Conservation (phyloP, 2,888 invertebrate genomes). For the Lithophane socia region DNA sequence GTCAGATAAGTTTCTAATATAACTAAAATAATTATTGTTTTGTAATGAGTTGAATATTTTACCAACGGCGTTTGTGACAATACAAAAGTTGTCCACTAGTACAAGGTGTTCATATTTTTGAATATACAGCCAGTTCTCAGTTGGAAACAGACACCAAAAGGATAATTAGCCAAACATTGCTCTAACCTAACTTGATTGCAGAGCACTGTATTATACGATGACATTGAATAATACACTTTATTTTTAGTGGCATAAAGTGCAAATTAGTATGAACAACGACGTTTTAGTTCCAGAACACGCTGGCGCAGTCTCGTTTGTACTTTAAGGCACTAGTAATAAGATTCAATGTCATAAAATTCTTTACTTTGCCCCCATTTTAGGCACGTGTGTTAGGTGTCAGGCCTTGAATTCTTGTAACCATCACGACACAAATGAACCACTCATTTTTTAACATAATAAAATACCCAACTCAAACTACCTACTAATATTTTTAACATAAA, state of each 20-base stretch:
- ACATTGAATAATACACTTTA: neutral
- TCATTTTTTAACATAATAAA: neutral
- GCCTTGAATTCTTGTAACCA: neutral
- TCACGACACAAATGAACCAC: too few relatives aligned
- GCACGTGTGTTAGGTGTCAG: neutral
- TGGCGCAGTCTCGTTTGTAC: neutral
- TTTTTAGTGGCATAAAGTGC: neutral
- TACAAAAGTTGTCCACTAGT: neutral
- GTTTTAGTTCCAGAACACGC: neutral
- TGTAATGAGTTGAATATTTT: slow-evolving; percentile 7
- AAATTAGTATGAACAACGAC: neutral
- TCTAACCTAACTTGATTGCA: neutral
- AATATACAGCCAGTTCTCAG: too few relatives aligned
- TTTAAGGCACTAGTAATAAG: neutral
- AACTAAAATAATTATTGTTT: slow-evolving; percentile 5
- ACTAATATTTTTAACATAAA: neutral
- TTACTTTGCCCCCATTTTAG: neutral
- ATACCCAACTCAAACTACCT: slow-evolving; percentile 25
- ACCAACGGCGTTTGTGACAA: neutral
- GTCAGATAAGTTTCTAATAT: slow-evolving; percentile 3
- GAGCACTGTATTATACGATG: neutral
- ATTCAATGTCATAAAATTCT: neutral
- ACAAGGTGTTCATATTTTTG: neutral
- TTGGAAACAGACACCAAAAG: neutral
- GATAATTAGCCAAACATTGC: too few relatives aligned